Percentiles rank a stretch among this genome's conserved stretches.
Evolutionary conservation across 1,140 invertebrate genomes (phyloP).

Genomic region (Anastatus disparis): DNA sequence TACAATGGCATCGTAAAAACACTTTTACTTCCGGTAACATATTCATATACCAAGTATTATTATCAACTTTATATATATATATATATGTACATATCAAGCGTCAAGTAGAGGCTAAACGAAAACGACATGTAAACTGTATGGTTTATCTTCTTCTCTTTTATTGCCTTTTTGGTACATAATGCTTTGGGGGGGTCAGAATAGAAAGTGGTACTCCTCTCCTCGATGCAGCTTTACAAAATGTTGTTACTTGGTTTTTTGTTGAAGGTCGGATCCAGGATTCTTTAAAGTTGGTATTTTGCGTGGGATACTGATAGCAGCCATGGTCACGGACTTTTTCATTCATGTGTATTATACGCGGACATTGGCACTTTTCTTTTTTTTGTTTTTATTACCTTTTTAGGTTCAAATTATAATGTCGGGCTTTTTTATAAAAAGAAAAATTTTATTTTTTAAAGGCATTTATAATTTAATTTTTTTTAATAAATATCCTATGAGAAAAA

Average conservation of each 20-base stretch:
- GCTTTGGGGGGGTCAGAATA: slow-evolving; percentile 58
- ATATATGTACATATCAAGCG: neutral
- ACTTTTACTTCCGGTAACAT: slow-evolving; percentile 20
- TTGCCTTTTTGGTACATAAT: slow-evolving; percentile 22
- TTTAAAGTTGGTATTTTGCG: neutral
- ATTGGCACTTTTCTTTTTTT: slow-evolving; percentile 10
- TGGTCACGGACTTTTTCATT: slow-evolving; percentile 34
- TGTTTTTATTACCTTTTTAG: too few relatives aligned
- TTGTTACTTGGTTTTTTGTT: too few relatives aligned
- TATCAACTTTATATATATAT: neutral
- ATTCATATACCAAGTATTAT: too few relatives aligned
- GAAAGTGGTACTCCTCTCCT: slow-evolving; percentile 54
- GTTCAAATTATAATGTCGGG: too few relatives aligned
- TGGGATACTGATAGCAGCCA: neutral
- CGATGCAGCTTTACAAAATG: neutral
- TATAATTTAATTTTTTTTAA: too few relatives aligned
- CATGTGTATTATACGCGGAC: slow-evolving; percentile 16
- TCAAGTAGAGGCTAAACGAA: slow-evolving; percentile 10
- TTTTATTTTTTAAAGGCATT: slow-evolving; percentile 29
- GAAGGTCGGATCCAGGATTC: slow-evolving; percentile 63
- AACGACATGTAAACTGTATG: slow-evolving; percentile 26
- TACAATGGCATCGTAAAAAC: slow-evolving; percentile 1
- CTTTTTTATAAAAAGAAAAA: too few relatives aligned
- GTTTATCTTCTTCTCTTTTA: neutral
- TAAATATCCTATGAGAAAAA: too few relatives aligned